Base-by-base conservation (phyloP, 2,888 invertebrate genomes). In the Linyphia triangularis region DNA sequence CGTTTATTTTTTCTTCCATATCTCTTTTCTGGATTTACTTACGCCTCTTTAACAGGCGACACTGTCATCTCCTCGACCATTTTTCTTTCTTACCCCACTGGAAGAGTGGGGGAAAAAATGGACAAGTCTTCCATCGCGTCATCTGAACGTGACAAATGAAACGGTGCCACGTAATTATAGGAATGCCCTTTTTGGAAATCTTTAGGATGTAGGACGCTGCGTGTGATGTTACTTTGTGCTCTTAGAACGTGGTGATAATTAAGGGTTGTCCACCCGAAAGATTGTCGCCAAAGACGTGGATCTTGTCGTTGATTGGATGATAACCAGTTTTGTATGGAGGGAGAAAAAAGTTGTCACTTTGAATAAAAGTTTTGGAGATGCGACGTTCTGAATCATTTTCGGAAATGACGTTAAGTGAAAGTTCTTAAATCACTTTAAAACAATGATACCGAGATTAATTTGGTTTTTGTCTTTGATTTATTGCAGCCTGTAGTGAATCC, bases 141-240 rank as follows among this genome's bases (percentile, higher is more conserved):
- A 77, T 40, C 84, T 57, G 59, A 65, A 75, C 28, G 70, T 85
- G 84, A 85, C 84, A 85, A 85, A 85, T 85, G 84, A 59, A 85
- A 85, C 59, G 26, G 57, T 59, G 75, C 51, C 67, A n/a, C 75
- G 43, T 85, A 85, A 85, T 85, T 85, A 85, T 26, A 43, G 70
- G 28, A 73, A 43, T n/a, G 26, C 16, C 5, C 40, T 57, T 26
- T 57, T 57, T 26, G 10, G 30, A 26, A 19, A 24, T 33, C 33
- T 4, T 6, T 4, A 33, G 33, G 4, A 33, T n/a, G 33, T 33
- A 33, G 7, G 70, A 24, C n/a, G 26, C 43, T 33, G 22, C 22
- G 37, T 33, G 30, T 5, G 19, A 69, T 69, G 30, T 37, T 10
- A 37, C 10, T 37, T 2, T 37, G 22, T 70, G 33, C 24, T n/a